Evolutionary conservation across 2,113 vertebrate species (phyloP), one percentile per base, ranked within the genome.

Genomic region (Lampris incognitus): DNA sequence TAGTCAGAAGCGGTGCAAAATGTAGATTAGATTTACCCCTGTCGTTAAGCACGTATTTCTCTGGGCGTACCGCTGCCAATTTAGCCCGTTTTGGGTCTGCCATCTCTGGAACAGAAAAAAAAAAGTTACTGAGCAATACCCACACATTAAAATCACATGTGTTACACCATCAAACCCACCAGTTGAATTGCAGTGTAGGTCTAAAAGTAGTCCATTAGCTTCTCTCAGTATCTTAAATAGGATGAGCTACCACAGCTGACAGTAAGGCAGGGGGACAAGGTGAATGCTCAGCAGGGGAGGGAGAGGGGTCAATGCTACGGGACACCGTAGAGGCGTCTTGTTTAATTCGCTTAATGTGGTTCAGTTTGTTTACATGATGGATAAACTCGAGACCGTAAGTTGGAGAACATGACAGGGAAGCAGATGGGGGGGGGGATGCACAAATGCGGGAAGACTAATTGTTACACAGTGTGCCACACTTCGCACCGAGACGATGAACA

Each of bases 11-110:
- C 5, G 6, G 6, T 61, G 6, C n/a, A 9, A 48, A 1, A 66
- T 44, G 50, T 24, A 36, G 11, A 51, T 64, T 13, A 36, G 80
- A 92, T 92, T 95, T 95, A 99, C 97, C 97, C 94, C 94, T 96
- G 90, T 96, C 89, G 87, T 95, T 97, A 78, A 97, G 93, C 75
- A 93, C 88, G 88, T 65, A 89, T 94, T 89, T 87, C 84, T 95
- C 88, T 72, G 85, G 86, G 85, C 83, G 83, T 83, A 74, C 93
- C 79, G 89, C 87, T 74, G 54, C 81, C 44, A 36, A 48, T 2
- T 63, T 67, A 1, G 46, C 64, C 73, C 38, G 38, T 40, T 92
- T 87, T 72, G 90, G 82, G 82, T 96, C 95, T 88, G 92, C 68
- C 83, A 90, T 89, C 82, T 96, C 97, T 98, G 90, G 86, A 94